Conservation (phyloP, 2,888 invertebrate species). For the Dorcus hopei region DNA sequence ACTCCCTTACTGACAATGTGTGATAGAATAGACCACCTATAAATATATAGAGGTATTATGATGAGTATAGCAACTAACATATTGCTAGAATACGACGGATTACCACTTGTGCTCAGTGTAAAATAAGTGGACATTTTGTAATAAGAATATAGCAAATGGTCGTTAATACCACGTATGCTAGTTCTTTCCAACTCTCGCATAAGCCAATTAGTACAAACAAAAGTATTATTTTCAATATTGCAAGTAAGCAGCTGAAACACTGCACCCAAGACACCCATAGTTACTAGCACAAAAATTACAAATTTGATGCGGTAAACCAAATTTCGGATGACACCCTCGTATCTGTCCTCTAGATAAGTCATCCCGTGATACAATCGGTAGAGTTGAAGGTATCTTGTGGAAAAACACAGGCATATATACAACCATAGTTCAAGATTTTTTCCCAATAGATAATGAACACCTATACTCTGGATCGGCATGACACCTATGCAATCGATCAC, state of each 20-base stretch:
- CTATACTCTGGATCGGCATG: constrained; percentile 5
- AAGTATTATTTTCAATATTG: not conserved
- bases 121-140: constrained; percentile 5
- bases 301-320: constrained; percentile 8
- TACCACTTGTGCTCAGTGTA: constrained; percentile 6
- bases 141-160: constrained; percentile 5
- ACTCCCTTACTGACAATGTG: constrained; percentile 16
- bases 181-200: not conserved
- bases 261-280: not conserved
- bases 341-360: constrained; percentile 14
- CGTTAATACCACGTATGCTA: not conserved
- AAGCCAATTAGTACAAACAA: not conserved
- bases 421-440: not conserved
- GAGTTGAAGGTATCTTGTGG: constrained; percentile 15
- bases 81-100: not conserved
- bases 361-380: constrained; percentile 20
- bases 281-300: not conserved
- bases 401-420: not conserved
- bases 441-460: constrained; percentile 8
- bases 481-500: constrained; percentile 6
- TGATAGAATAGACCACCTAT: constrained; percentile 13
- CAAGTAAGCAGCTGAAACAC: not conserved
- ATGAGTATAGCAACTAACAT: constrained; percentile 3
- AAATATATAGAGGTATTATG: constrained; percentile 7
- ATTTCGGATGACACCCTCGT: constrained; percentile 7